phyloP scores from a whole-genome alignment of 1,140 invertebrate species.

The Apis cerana region DNA sequence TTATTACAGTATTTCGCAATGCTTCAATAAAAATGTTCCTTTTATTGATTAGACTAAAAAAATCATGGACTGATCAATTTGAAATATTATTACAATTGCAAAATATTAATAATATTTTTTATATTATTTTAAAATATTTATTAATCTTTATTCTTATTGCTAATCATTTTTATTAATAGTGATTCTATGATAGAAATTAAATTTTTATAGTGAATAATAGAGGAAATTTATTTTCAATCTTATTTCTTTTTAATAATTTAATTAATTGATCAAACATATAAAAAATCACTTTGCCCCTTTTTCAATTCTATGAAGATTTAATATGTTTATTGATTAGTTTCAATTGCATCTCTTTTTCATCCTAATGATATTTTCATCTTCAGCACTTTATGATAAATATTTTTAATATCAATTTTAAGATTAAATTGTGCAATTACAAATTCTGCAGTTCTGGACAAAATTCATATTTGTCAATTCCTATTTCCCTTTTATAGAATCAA shows the following conservation, averaged over 20 bases:
- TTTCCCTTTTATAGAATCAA: constrained; percentile 69
- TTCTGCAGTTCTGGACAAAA: constrained; percentile 75
- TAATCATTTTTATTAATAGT: constrained; percentile 63
- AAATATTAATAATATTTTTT: not conserved
- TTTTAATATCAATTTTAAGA: constrained; percentile 79
- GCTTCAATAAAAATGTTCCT: too few species aligned
- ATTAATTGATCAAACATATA: constrained; percentile 6
- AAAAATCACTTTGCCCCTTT: constrained; percentile 62
- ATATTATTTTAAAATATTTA: not conserved
- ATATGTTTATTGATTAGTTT: constrained; percentile 79
- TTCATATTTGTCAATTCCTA: constrained; percentile 56
- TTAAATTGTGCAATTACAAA: constrained; percentile 78
- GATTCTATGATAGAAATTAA: not conserved
- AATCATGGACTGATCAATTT: constrained; percentile 64
- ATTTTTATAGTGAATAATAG: constrained; percentile 32
- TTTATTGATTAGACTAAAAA: constrained; percentile 82
- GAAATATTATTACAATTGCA: constrained; percentile 36
- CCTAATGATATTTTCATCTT: constrained; percentile 82
- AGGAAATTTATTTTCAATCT: constrained; percentile 61
- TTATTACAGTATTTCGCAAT: constrained; percentile 78
- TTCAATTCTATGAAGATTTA: constrained; percentile 76
- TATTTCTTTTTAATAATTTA: constrained; percentile 16
- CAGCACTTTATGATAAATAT: constrained; percentile 79
- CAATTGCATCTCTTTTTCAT: constrained; percentile 79
- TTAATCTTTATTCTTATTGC: constrained; percentile 33